Conservation (phyloP, 2,888 invertebrate species). For the Agrotis ipsilon region DNA sequence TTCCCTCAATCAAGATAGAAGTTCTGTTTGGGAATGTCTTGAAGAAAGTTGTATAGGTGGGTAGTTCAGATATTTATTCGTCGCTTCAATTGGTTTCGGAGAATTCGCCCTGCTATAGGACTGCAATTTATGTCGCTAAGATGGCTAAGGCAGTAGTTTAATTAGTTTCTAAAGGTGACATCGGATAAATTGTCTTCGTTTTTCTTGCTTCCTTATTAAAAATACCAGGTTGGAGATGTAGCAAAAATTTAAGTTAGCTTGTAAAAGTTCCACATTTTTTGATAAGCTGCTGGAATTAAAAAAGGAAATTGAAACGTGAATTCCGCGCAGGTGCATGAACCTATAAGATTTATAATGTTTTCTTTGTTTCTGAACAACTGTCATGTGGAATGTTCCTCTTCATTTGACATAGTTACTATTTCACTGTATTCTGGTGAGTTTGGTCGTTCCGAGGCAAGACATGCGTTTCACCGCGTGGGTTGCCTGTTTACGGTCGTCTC, state of each 20-base stretch:
- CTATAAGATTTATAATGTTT: constrained; percentile 25
- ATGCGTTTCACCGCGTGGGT: constrained; percentile 63
- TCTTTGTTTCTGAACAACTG: constrained; percentile 45
- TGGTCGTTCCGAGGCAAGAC: constrained; percentile 60
- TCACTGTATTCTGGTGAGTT: constrained; percentile 57
- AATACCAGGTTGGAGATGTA: constrained; percentile 22
- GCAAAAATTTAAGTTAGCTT: constrained; percentile 27
- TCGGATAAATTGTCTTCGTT: constrained; percentile 23
- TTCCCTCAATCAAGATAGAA: constrained; percentile 62
- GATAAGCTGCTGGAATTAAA: constrained; percentile 24
- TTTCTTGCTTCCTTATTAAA: constrained; percentile 35
- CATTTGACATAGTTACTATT: constrained; percentile 46
- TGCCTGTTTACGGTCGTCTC: constrained; percentile 64
- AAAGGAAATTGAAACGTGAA: constrained; percentile 15
- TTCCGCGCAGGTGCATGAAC: constrained; percentile 12
- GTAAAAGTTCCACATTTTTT: constrained; percentile 31
- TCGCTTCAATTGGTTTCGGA: constrained; percentile 53
- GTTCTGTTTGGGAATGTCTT: constrained; percentile 58
- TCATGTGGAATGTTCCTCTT: constrained; percentile 35
- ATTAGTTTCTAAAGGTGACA: constrained; percentile 27
- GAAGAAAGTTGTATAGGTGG: constrained; percentile 55
- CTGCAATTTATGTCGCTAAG: constrained; percentile 32
- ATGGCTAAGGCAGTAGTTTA: constrained; percentile 19
- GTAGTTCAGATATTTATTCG: constrained; percentile 45
- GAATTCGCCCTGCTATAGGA: constrained; percentile 38